Evolutionary conservation across 2,797 vertebrate genomes (phyloP).

Genomic region (Sebastolobus altivelis): DNA sequence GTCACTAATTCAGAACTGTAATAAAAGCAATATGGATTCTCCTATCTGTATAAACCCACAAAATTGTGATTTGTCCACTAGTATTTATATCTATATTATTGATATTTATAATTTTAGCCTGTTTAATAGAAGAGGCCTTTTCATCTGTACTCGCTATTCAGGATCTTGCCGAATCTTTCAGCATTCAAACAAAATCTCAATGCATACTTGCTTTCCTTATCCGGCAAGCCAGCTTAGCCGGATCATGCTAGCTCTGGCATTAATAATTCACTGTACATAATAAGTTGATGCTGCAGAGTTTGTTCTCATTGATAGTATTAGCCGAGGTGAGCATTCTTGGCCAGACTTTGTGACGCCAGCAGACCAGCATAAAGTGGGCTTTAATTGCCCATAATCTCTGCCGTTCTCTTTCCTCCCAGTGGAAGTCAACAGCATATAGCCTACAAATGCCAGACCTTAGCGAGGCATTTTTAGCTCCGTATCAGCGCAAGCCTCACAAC

Average conservation of each 20-base stretch:
- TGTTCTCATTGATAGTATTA: conserved; percentile 83
- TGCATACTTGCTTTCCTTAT: conserved; percentile 57
- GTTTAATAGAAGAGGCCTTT: not conserved
- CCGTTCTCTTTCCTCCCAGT: conserved; percentile 68
- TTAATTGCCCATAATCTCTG: conserved; percentile 82
- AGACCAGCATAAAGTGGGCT: conserved; percentile 77
- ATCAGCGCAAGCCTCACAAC: conserved; percentile 40
- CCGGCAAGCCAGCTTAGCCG: conserved; percentile 48
- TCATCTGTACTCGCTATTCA: not conserved
- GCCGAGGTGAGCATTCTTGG: conserved; percentile 79
- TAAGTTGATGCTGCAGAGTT: conserved; percentile 80
- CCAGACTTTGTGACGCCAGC: conserved; percentile 83
- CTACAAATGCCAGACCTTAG: conserved; percentile 66
- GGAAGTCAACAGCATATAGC: conserved; percentile 71
- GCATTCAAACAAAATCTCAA: conserved; percentile 37
- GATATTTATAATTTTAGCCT: not conserved
- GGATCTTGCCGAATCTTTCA: conserved; percentile 10
- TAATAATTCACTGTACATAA: conserved; percentile 83
- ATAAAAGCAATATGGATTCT: not conserved
- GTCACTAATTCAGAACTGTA: not conserved
- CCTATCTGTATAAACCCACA: not conserved
- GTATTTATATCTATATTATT: not conserved
- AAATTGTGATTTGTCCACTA: not conserved
- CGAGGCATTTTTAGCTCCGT: conserved; percentile 57
- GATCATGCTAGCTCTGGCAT: conserved; percentile 74